phyloP scores from a whole-genome alignment of 2,888 invertebrate genomes.

The Platynereis dumerilii region DNA sequence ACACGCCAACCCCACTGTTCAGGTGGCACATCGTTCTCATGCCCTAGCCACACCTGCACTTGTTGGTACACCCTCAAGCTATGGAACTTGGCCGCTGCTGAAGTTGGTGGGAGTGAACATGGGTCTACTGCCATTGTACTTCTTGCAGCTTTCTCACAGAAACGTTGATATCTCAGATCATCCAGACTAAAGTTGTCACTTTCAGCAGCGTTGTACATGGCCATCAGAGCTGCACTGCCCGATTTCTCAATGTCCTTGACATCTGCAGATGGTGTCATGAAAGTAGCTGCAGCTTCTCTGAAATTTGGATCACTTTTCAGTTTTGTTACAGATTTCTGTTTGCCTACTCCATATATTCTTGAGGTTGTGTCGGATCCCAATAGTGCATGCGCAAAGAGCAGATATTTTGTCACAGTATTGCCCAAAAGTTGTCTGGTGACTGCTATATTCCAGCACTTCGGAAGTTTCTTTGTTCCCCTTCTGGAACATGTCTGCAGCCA shows the following conservation, averaged over 20 bases:
- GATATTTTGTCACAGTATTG: no score
- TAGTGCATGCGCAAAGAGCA: slow-evolving; percentile 20
- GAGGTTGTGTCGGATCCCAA: slow-evolving; percentile 26
- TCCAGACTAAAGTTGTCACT: background rate
- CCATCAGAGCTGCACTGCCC: slow-evolving; percentile 2
- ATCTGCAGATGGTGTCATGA: no score
- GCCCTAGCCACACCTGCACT: slow-evolving; percentile 36
- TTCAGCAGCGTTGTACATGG: slow-evolving; percentile 12
- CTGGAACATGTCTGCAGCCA: no score
- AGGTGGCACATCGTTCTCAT: slow-evolving; percentile 20
- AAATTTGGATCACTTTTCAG: background rate
- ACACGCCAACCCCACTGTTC: slow-evolving; percentile 37
- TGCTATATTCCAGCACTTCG: no score
- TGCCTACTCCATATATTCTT: slow-evolving; percentile 19
- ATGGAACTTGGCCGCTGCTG: slow-evolving; percentile 38
- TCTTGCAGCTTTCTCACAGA: slow-evolving; percentile 28
- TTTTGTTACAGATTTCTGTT: background rate
- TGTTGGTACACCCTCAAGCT: slow-evolving; percentile 37
- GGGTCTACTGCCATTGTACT: slow-evolving; percentile 34
- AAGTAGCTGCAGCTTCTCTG: no score
- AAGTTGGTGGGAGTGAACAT: slow-evolving; percentile 40
- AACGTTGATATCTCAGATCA: slow-evolving; percentile 11
- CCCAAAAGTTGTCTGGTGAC: no score
- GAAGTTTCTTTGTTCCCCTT: no score
- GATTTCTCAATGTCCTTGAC: slow-evolving; percentile 2